A percentile compares a stretch with the other conserved stretches of the same genome.
phyloP scores from a whole-genome alignment of 2,797 vertebrate species.

The Oreochromis mossambicus region DNA sequence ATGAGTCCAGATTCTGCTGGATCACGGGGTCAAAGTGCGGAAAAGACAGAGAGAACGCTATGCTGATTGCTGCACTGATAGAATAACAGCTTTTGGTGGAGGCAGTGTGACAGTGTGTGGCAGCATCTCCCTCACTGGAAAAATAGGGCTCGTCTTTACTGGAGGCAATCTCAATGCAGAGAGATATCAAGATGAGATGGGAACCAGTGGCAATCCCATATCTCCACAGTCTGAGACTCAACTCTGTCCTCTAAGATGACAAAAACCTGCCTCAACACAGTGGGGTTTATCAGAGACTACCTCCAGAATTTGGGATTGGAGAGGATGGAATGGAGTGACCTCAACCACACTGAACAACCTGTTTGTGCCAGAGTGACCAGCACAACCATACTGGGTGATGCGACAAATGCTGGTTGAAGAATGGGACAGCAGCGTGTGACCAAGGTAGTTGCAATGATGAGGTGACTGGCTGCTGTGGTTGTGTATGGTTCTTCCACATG shows the following conservation, averaged over 20 bases:
- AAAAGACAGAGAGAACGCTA: background rate
- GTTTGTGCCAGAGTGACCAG: background rate
- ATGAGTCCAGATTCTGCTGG: background rate
- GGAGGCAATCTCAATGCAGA: background rate
- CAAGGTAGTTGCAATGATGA: background rate
- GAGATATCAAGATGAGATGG: background rate
- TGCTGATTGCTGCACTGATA: background rate
- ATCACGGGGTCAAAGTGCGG: background rate
- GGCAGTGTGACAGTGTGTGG: background rate
- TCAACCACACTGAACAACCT: background rate
- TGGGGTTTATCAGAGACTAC: background rate
- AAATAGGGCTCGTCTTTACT: background rate
- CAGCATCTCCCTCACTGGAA: background rate
- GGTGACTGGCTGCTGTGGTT: background rate
- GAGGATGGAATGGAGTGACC: fast-evolving
- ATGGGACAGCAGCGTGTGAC: background rate
- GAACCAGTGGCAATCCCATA: background rate
- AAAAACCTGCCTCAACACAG: background rate
- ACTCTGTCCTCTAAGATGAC: background rate
- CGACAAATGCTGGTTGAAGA: background rate
- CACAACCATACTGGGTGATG: background rate
- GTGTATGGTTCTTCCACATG: background rate
- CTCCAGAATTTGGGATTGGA: background rate
- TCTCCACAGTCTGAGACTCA: background rate
- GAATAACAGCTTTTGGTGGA: background rate